phyloP scores from a whole-genome alignment of 2,113 vertebrate genomes.

The Isurus oxyrinchus region DNA sequence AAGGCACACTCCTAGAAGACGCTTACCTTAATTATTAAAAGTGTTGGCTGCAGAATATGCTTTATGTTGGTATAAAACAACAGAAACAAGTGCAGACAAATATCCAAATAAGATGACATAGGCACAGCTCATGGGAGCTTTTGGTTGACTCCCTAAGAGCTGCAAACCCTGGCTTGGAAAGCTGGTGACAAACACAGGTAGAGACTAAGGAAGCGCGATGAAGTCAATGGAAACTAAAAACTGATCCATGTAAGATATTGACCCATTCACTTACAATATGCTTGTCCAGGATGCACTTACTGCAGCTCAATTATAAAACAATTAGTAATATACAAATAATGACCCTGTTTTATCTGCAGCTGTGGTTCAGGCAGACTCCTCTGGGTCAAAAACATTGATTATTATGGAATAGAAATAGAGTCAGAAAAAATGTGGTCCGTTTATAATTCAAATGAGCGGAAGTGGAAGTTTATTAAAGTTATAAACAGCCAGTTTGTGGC shows the following conservation, averaged over 20 bases:
- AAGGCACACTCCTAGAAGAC: background rate
- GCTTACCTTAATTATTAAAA: background rate
- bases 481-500: background rate
- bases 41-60: background rate
- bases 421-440: background rate
- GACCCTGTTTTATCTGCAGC: background rate
- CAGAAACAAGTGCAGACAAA: background rate
- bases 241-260: background rate
- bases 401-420: background rate
- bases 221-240: background rate
- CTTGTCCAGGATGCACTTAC: background rate
- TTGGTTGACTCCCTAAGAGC: background rate
- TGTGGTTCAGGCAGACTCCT: background rate
- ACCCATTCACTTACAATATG: background rate
- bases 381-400: background rate
- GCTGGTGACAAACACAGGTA: background rate
- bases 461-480: conserved; percentile 4
- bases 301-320: background rate
- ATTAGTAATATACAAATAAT: background rate
- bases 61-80: background rate
- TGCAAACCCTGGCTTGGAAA: background rate
- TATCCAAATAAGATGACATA: background rate
- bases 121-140: background rate
- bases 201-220: background rate
- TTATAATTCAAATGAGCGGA: background rate